Evolutionary conservation across 2,797 vertebrate genomes (phyloP).

Genomic region (Tamandua tetradactyla): DNA sequence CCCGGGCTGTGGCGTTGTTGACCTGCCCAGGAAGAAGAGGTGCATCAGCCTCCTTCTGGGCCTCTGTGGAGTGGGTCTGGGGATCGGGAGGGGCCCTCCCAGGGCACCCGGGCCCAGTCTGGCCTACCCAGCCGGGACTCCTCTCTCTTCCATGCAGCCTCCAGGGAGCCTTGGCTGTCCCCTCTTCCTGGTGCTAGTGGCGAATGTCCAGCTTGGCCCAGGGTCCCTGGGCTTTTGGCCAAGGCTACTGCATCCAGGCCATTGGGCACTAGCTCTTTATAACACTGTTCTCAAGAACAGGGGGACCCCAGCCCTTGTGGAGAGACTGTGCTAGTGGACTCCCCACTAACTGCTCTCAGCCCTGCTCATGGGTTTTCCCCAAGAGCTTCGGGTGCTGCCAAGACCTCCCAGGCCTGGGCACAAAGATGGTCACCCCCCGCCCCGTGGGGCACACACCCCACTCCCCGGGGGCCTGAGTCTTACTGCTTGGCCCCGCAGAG

Average conservation of each 20-base stretch:
- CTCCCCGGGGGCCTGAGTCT: neutral
- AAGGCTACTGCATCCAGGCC: fast-evolving
- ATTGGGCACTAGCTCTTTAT: neutral
- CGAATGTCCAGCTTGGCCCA: neutral
- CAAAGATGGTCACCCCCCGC: too few relatives aligned
- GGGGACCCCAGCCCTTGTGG: neutral
- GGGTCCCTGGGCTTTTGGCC: neutral
- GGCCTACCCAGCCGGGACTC: neutral
- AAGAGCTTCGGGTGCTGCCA: neutral
- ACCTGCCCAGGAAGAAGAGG: conserved; percentile 88
- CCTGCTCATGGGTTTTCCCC: neutral
- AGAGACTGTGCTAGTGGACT: neutral
- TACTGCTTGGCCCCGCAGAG: neutral
- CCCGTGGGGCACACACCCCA: neutral
- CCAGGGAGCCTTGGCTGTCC: too few relatives aligned
- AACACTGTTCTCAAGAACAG: neutral
- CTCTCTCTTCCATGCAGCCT: neutral
- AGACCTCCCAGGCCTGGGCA: neutral
- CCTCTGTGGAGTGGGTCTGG: neutral
- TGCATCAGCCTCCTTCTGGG: neutral
- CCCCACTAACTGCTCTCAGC: neutral
- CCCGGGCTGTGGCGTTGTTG: conserved; percentile 95
- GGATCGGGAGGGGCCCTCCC: neutral
- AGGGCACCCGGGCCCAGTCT: neutral
- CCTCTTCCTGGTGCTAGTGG: neutral